Base-by-base conservation (phyloP, 2,888 invertebrate genomes). In the Ernsta delagoae region DNA sequence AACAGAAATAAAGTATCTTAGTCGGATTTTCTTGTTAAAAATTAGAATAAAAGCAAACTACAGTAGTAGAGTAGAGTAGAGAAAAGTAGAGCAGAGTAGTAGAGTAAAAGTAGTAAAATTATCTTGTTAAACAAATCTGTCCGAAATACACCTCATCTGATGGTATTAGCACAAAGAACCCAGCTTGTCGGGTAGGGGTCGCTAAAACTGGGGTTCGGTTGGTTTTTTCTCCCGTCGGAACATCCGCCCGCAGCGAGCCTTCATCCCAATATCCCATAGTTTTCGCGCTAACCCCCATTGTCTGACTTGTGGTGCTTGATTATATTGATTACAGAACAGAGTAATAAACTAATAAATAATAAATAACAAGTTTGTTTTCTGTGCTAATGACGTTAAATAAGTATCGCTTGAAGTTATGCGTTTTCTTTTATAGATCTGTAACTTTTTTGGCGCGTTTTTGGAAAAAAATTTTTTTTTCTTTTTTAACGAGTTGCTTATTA, bases 221-320 rank as follows among this genome's bases (percentile, higher is more conserved):
- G 63, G 64, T 43, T 67, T 67, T 67, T 67, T 67, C 61, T 56
- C 56, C 61, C 61, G 54, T 50, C 9, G 54, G 67, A 61, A 67
- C 61, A 61, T 66, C 66, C 66, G 66, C 67, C 67, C 67, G 67
- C 56, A 67, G 67, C 67, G 31, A 56, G 36, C 61, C 61, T 67
- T 56, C 16, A 61, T 67, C 61, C 61, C 39, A 31, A 36, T 36
- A 36, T 36, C 36, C 56, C 56, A 61, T 61, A 56, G 61, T 61
- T 67, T 67, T 67, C 61, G 67, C 67, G 61, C 67, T 16, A 61
- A 68, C 67, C 67, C 50, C 67, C 60, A 67, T 68, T 68, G 48
- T 54, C 56, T 4, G 54, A 36, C 39, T 59, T n/a, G 54, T 54
- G 54, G 45, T 16, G 60, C 61, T 67, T 56, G 61, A 67, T 67